phyloP scores from a whole-genome alignment of 1,140 invertebrate species.

The Drosophila willistoni region DNA sequence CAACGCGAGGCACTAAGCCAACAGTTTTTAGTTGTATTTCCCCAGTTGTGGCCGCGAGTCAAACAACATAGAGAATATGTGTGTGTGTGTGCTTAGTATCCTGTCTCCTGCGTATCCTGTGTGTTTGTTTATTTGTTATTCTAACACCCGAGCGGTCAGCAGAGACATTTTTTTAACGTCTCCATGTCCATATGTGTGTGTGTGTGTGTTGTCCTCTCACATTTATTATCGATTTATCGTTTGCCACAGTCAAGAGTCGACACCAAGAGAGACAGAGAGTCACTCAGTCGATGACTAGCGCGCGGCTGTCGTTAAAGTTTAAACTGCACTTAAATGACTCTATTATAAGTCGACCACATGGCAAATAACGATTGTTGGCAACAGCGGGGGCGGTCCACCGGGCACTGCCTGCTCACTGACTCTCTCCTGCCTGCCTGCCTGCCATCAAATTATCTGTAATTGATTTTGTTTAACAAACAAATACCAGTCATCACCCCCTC shows the following conservation, averaged over 20 bases:
- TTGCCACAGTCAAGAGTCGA: conserved; percentile 1
- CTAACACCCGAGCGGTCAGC: conserved; percentile 29
- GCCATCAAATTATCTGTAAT: conserved; percentile 77
- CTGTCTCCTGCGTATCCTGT: conserved; percentile 28
- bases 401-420: no score
- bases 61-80: conserved; percentile 21
- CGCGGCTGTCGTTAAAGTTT: conserved; percentile 61
- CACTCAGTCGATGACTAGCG: conserved; percentile 25
- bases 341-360: conserved; percentile 57
- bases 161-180: conserved; percentile 32
- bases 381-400: no score
- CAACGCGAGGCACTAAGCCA: background rate
- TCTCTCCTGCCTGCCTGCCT: background rate
- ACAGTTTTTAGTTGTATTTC: conserved; percentile 49
- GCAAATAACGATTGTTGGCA: conserved; percentile 47
- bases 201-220: conserved; percentile 29
- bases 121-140: conserved; percentile 48
- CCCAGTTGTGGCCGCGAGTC: conserved; percentile 49
- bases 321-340: conserved; percentile 74
- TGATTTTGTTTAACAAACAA: conserved; percentile 74
- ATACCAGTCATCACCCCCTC: background rate
- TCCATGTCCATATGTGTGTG: background rate
- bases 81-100: conserved; percentile 17
- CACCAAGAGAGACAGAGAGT: background rate
- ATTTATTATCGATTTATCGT: conserved; percentile 74